Conservation (phyloP, 2,113 vertebrate species). For the Genyomyrus donnyi region DNA sequence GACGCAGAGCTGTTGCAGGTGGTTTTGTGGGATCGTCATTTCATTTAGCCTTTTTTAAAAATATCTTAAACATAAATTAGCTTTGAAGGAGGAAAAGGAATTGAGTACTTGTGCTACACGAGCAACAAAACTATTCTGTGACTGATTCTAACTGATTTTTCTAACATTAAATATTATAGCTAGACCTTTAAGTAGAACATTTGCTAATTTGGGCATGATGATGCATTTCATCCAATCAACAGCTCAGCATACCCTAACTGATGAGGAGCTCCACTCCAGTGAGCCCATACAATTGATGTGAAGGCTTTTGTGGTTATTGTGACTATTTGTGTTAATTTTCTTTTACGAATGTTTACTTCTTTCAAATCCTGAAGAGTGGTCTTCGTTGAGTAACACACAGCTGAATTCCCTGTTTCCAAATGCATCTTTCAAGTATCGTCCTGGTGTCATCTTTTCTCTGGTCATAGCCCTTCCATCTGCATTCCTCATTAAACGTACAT, state of each 20-base stretch:
- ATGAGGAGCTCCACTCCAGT: neutral
- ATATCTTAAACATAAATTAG: neutral
- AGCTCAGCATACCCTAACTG: neutral
- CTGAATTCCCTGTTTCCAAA: neutral
- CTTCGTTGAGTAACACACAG: neutral
- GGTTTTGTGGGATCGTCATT: neutral
- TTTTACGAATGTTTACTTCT: neutral
- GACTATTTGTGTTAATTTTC: neutral
- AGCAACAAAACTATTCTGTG: neutral
- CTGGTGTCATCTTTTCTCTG: neutral
- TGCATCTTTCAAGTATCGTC: neutral
- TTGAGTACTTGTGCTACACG: neutral
- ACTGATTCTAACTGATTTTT: neutral
- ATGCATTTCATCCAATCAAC: neutral
- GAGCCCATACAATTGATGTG: neutral
- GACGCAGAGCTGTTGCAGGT: neutral
- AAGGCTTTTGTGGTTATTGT: neutral
- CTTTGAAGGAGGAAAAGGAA: neutral
- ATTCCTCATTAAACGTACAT: neutral
- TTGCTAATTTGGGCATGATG: neutral
- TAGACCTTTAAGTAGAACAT: neutral
- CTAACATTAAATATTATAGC: neutral
- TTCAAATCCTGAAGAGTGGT: neutral
- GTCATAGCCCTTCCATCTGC: neutral
- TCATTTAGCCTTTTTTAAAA: neutral